These are phyloP conservation scores for Thereva nobilitata DNA, from an alignment of 2,888 invertebrate genomes.

Conservation along the genomic window DNA sequence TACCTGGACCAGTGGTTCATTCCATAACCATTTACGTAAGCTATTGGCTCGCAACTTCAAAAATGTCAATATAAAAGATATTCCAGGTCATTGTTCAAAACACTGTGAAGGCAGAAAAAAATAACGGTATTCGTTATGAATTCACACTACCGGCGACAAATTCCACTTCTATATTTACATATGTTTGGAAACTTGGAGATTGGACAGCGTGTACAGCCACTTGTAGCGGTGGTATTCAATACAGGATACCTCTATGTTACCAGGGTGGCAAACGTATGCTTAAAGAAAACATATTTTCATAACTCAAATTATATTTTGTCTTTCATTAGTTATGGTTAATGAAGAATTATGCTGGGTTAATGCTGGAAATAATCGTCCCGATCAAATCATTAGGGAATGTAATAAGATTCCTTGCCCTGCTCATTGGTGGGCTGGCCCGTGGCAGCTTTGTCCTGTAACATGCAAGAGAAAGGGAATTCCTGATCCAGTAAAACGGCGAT, in stretches of 20 bases:
- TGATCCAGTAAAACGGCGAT: slow-evolving; percentile 65
- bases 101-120: slow-evolving; percentile 62
- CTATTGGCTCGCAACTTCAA: slow-evolving; percentile 13
- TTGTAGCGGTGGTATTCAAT: slow-evolving; percentile 77
- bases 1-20: slow-evolving; percentile 81
- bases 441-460: slow-evolving; percentile 80
- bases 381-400: slow-evolving; percentile 68
- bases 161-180: slow-evolving; percentile 66
- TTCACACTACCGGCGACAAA: slow-evolving; percentile 65
- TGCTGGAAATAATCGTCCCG: slow-evolving; percentile 62
- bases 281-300: background rate
- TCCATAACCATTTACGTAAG: slow-evolving; percentile 79
- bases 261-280: slow-evolving; percentile 60
- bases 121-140: slow-evolving; percentile 82
- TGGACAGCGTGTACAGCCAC: slow-evolving; percentile 79
- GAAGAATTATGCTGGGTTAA: slow-evolving; percentile 65
- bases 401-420: slow-evolving; percentile 69
- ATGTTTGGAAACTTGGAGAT: slow-evolving; percentile 75
- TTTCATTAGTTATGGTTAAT: slow-evolving; percentile 61
- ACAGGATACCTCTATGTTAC: slow-evolving; percentile 60
- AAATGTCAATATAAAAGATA: background rate
- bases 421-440: slow-evolving; percentile 87
- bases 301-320: no score
- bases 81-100: slow-evolving; percentile 72
- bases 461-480: slow-evolving; percentile 61